Conservation (phyloP, 2,888 invertebrate species). For the Auanema freiburgensis region DNA sequence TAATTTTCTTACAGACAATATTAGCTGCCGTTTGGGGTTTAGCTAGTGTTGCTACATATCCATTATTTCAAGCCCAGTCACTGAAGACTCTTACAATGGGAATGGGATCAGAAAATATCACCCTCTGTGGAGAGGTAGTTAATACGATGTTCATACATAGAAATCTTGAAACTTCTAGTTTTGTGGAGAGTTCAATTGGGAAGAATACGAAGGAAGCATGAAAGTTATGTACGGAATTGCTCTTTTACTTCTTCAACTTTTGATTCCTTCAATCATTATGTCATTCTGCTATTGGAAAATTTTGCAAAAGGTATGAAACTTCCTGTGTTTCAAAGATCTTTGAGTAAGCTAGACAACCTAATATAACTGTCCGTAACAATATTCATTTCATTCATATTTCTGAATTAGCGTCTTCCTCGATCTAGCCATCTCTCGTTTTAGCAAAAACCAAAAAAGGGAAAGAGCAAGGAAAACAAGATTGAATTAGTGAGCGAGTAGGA, state of each 20-base stretch:
- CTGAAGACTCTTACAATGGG: constrained; percentile 41
- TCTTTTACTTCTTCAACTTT: constrained; percentile 55
- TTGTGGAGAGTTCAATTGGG: constrained; percentile 61
- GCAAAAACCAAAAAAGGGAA: too few relatives aligned
- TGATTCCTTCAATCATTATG: constrained; percentile 59
- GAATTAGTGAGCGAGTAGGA: too few relatives aligned
- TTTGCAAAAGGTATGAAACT: constrained; percentile 53
- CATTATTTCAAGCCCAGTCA: constrained; percentile 55
- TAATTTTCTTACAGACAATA: constrained; percentile 31
- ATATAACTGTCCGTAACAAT: too few relatives aligned
- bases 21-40: constrained; percentile 52
- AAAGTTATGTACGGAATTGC: constrained; percentile 45
- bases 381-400: too few relatives aligned
- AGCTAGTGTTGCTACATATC: constrained; percentile 53
- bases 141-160: too few relatives aligned
- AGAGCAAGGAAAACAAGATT: too few relatives aligned
- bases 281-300: constrained; percentile 63
- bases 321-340: neutral
- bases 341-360: too few relatives aligned
- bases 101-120: constrained; percentile 35
- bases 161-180: too few relatives aligned
- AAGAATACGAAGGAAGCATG: constrained; percentile 26
- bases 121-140: constrained; percentile 54
- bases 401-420: too few relatives aligned
- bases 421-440: too few relatives aligned